Evolutionary conservation across 2,888 invertebrate species (phyloP).

Genomic region (Linhomoeus sp.): DNA sequence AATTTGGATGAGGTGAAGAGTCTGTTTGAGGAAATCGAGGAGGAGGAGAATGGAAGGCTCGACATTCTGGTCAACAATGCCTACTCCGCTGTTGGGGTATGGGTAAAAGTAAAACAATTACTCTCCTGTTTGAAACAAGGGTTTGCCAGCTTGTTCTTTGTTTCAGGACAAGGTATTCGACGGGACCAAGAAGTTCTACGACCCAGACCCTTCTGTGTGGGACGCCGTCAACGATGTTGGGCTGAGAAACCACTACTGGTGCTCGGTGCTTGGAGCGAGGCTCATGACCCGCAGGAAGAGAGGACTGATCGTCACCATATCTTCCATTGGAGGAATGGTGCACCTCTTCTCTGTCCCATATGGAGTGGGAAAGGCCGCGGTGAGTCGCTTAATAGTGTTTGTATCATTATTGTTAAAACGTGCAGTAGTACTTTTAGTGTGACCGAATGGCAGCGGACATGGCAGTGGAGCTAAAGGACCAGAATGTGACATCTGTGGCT

Average conservation of each 20-base stretch:
- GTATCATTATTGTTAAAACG: no score
- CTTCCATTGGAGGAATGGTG: conserved; percentile 30
- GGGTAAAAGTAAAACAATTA: no score
- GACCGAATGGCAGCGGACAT: conserved; percentile 35
- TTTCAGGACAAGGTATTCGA: background rate
- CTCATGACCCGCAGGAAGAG: conserved; percentile 28
- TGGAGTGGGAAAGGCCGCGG: conserved; percentile 33
- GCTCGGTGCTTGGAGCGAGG: conserved; percentile 29
- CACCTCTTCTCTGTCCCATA: conserved; percentile 33
- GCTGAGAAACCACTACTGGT: conserved; percentile 33
- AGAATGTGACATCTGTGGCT: conserved; percentile 28
- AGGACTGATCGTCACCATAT: conserved; percentile 33
- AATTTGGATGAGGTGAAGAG: conserved; percentile 23
- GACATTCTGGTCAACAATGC: conserved; percentile 31
- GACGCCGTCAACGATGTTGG: conserved; percentile 32
- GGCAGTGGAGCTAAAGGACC: conserved; percentile 28
- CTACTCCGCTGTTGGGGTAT: conserved; percentile 14
- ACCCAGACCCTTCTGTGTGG: conserved; percentile 26
- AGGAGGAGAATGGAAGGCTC: conserved; percentile 26
- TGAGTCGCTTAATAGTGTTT: no score
- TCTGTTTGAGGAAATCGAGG: conserved; percentile 23
- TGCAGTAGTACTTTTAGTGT: no score
- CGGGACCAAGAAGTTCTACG: conserved; percentile 27
- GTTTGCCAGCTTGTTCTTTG: no score
- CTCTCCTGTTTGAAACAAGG: background rate